Evolutionary conservation across 1,140 invertebrate species (phyloP), one percentile per base, ranked within the genome.

Genomic region (Fopius arisanus): DNA sequence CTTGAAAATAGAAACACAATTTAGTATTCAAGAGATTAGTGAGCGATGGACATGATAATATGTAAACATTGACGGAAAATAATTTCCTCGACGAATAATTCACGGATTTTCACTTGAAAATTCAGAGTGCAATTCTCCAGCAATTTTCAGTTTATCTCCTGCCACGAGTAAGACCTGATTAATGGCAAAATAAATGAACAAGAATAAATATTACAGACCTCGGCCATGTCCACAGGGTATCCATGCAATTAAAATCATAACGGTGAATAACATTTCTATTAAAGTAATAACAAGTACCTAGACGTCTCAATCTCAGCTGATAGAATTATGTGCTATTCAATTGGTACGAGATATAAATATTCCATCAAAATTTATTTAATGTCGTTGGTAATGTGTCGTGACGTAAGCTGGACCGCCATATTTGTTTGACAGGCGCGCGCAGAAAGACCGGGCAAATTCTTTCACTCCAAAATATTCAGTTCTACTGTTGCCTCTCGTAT

Each of bases 211-310:
- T 51, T 23, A 67, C 71, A 10, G 41, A 72, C 70, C 70, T 66
- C 12, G 23, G 16, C 40, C 26, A 28, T 48, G n/a, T 40, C 21
- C 26, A 48, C 51, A 33, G 12, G 26, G 51, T 31, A 63, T 66
- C 70, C 37, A 66, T 65, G 62, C 19, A 65, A 43, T 31, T 33
- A 73, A 33, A 54, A 51, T 70, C 63, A 63, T 66, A 31, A 54
- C 31, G 26, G 48, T 26, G 10, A 67, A 37, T 43, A 72, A 40
- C 26, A 73, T 29, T 41, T 40, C 54, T 26, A 59, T 59, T 59
- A 28, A 59, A 23, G 10, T 28, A 59, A 28, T 59, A 59, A 48
- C 43, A 48, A 59, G 23, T 59, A 28, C 54, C 9, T 59, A 26
- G 26, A 26, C 54, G 19, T 9, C 26, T 59, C 10, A 59, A 59